A percentile compares a stretch with the other conserved stretches of the same genome.
Evolutionary conservation across 2,797 vertebrate genomes (phyloP).

Genomic region (Columba guinea): DNA sequence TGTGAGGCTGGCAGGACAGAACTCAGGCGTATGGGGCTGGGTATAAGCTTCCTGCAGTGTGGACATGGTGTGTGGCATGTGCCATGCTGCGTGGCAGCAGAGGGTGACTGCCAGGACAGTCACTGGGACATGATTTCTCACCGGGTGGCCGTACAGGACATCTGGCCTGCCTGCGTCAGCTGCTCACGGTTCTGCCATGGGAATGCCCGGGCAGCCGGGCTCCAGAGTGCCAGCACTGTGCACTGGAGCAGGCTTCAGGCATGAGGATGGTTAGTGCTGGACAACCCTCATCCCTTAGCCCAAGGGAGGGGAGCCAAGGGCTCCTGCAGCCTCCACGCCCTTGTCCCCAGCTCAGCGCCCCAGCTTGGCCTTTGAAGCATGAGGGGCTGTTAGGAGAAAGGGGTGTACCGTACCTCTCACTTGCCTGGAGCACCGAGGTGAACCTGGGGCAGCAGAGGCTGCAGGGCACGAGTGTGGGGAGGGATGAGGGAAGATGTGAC

Average conservation of each 20-base stretch:
- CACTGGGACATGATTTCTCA: neutral
- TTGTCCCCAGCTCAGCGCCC: neutral
- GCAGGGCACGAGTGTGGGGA: neutral
- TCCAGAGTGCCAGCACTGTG: neutral
- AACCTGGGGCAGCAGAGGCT: neutral
- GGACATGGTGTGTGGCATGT: neutral
- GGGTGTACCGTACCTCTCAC: neutral
- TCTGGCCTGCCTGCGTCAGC: neutral
- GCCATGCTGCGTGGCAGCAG: neutral
- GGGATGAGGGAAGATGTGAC: neutral
- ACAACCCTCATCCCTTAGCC: rapidly evolving
- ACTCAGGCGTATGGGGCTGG: neutral
- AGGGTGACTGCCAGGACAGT: neutral
- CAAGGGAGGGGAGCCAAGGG: neutral
- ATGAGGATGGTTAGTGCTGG: neutral
- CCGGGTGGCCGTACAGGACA: rapidly evolving
- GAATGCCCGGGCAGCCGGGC: neutral
- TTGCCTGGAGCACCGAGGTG: neutral
- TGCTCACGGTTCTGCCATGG: rapidly evolving
- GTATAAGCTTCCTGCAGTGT: neutral
- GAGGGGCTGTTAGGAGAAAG: neutral
- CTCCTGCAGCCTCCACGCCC: neutral
- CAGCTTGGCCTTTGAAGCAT: neutral
- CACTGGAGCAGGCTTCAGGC: neutral
- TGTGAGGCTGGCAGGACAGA: neutral